Evolutionary conservation across 2,797 vertebrate species (phyloP).

Genomic region (Apodemus agrarius): DNA sequence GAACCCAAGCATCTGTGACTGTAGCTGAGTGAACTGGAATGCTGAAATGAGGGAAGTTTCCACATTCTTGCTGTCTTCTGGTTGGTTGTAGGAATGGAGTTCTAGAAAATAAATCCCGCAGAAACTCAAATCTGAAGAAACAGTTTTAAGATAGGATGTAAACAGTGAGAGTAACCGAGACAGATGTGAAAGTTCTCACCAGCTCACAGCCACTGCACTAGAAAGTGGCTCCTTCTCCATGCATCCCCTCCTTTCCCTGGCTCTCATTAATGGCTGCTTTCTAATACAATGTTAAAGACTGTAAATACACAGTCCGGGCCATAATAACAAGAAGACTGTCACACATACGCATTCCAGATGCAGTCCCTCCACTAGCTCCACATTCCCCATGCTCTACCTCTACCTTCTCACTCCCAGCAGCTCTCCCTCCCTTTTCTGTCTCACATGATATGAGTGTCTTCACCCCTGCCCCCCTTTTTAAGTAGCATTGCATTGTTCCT

Average conservation of each 20-base stretch:
- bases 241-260: neutral
- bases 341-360: neutral
- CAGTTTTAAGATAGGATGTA: neutral
- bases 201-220: neutral
- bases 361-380: neutral
- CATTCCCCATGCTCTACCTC: too few species aligned
- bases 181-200: neutral
- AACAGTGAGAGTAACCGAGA: neutral
- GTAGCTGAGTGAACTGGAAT: neutral
- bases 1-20: neutral
- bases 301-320: neutral
- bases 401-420: neutral
- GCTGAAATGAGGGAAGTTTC: neutral
- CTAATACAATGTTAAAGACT: neutral
- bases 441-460: neutral
- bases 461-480: neutral
- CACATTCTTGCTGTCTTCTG: neutral
- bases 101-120: neutral
- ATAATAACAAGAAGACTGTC: neutral
- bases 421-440: neutral
- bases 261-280: neutral
- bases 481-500: neutral
- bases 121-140: neutral
- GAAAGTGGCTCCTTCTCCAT: neutral
- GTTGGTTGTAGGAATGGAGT: neutral